phyloP scores from a whole-genome alignment of 2,888 invertebrate genomes.

The Parnassius apollo region DNA sequence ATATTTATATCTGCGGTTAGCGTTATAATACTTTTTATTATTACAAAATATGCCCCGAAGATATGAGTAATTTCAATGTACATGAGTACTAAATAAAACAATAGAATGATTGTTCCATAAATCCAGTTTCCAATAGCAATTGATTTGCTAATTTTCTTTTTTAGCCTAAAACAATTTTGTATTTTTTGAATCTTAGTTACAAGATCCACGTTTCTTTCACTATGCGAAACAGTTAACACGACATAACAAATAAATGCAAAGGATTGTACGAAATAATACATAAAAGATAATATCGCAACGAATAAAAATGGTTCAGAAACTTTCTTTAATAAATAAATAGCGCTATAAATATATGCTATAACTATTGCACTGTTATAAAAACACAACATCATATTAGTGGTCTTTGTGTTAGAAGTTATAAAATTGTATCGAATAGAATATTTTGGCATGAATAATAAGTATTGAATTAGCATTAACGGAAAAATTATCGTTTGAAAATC shows the following conservation, averaged over 20 bases:
- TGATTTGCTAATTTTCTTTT: neutral
- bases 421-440: constrained; percentile 6
- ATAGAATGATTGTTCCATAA: neutral
- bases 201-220: constrained; percentile 1
- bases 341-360: neutral
- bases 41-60: neutral
- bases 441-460: constrained; percentile 11
- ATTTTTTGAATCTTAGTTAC: constrained; percentile 12
- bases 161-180: neutral
- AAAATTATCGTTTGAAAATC: constrained; percentile 11
- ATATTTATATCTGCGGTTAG: constrained; percentile 10
- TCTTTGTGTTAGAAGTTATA: constrained; percentile 1
- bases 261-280: neutral
- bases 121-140: constrained; percentile 14
- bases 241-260: neutral
- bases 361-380: neutral
- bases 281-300: no score
- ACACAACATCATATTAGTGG: constrained; percentile 1
- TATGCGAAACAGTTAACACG: neutral
- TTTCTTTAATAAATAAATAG: neutral
- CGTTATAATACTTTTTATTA: neutral
- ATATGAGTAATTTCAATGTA: neutral
- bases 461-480: constrained; percentile 14
- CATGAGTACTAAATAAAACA: neutral
- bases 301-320: neutral